These are phyloP conservation scores for Spilogale gracilis DNA, from an alignment of 2,113 vertebrate species.

Conservation along the genomic window DNA sequence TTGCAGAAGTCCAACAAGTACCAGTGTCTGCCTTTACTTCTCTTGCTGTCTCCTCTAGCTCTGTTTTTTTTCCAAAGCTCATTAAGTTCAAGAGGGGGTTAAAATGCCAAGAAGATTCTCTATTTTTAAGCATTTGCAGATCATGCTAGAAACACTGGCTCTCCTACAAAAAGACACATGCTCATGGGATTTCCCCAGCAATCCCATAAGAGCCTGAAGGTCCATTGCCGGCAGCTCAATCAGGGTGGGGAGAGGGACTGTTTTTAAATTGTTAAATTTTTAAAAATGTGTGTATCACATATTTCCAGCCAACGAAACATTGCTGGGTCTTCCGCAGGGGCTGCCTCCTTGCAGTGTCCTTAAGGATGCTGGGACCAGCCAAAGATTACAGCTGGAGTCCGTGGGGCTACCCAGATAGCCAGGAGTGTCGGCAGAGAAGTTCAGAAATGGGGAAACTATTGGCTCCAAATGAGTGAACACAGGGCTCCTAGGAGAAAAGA, in stretches of 20 bases:
- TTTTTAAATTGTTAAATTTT: slow-evolving; percentile 56
- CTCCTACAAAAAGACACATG: slow-evolving; percentile 26
- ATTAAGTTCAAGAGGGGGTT: not conserved
- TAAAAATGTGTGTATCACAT: not conserved
- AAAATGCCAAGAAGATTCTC: not conserved
- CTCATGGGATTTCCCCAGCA: slow-evolving; percentile 29
- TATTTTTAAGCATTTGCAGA: slow-evolving; percentile 4
- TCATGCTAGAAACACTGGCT: not conserved
- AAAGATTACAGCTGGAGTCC: not conserved
- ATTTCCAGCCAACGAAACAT: slow-evolving; percentile 48
- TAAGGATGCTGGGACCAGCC: not conserved
- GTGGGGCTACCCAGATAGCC: not conserved
- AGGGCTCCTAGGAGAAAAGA: not conserved
- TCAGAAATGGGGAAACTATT: not conserved
- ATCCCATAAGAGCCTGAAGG: not conserved
- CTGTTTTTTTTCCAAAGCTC: not conserved
- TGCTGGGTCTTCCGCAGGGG: not conserved
- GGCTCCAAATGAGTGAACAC: not conserved
- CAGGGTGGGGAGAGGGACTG: slow-evolving; percentile 8
- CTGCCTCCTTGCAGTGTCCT: not conserved
- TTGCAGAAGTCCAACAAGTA: not conserved
- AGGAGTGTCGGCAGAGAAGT: not conserved
- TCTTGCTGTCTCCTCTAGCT: not conserved
- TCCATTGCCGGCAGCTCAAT: slow-evolving; percentile 29
- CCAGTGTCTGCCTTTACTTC: too few relatives aligned